Percentiles rank a stretch among this genome's conserved stretches.
phyloP scores from a whole-genome alignment of 1,140 invertebrate species.

The Plodia interpunctella region DNA sequence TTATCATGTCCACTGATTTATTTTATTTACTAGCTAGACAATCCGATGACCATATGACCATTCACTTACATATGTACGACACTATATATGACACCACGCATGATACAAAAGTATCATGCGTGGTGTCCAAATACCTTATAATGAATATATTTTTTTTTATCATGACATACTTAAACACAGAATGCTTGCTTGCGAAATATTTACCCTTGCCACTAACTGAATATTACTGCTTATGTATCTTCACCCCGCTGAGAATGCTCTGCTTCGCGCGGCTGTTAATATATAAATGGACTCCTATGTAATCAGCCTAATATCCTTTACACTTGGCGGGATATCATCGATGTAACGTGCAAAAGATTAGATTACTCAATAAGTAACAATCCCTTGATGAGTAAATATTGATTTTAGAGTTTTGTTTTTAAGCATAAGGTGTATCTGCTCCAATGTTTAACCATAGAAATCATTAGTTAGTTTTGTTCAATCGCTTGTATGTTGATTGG shows the following conservation, averaged over 20 bases:
- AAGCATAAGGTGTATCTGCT: slow-evolving; percentile 58
- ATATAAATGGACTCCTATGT: slow-evolving; percentile 8
- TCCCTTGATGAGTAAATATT: slow-evolving; percentile 17
- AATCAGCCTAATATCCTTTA: slow-evolving; percentile 13
- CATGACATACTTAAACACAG: slow-evolving; percentile 10
- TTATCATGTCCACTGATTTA: slow-evolving; percentile 38
- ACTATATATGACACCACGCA: not conserved
- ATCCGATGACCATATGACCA: not conserved
- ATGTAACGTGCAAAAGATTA: slow-evolving; percentile 10
- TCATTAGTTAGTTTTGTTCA: slow-evolving; percentile 23
- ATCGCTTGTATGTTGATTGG: slow-evolving; percentile 36
- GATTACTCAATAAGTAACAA: slow-evolving; percentile 2
- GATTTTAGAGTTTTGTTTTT: slow-evolving; percentile 35
- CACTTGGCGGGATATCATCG: slow-evolving; percentile 54
- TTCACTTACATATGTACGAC: not conserved
- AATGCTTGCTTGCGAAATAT: slow-evolving; percentile 65
- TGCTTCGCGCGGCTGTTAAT: slow-evolving; percentile 67
- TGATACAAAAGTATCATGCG: not conserved
- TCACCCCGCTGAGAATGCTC: slow-evolving; percentile 73
- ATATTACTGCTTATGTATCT: slow-evolving; percentile 68
- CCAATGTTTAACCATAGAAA: slow-evolving; percentile 36
- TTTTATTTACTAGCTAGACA: slow-evolving; percentile 22
- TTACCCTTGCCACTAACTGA: slow-evolving; percentile 70
- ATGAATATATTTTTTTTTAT: no score
- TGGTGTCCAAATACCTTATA: no score